Evolutionary conservation across 2,888 invertebrate species (phyloP), one percentile per base, ranked within the genome.

Genomic region (Drosophila hamatofila): DNA sequence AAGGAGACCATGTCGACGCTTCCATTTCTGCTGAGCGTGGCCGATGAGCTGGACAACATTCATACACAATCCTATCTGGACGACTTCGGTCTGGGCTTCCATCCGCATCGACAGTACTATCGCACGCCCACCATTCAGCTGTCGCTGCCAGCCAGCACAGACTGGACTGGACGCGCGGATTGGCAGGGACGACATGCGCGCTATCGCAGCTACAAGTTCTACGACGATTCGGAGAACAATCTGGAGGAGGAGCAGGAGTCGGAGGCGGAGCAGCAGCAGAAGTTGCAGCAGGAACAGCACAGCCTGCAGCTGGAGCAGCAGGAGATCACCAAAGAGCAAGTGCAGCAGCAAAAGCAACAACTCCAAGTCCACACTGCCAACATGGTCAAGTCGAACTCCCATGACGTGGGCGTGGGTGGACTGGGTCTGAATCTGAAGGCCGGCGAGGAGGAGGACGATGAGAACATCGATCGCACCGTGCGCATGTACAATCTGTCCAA

Each of bases 1-100:
- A 79, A 70, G 54, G 69, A 75, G 54, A 88, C 77, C 60, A 92
- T 92, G 92, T 92, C 92, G 82, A 92, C 92, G 75, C 79, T 92
- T 56, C 93, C 93, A 44, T 92, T 93, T 54, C 79, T 93, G 49
- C 75, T 93, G 68, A 92, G 93, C 74, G 91, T 93, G 49, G 92
- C 92, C 75, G 93, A 93, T 70, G 93, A 93, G 88, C 84, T 92
- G 83, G 92, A 93, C 80, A 92, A 92, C 70, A 84, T 93, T 21
- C 91, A 92, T 61, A 91, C 92, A 7, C 92, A 92, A 71, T 91
- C 92, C 33, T 92, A 92, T 64, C 83, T 92, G 90, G 92, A 93
- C 61, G 92, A 92, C 78, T 92, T 93, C 56, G 93, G 93, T 4
- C 81, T 92, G 75, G 93, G 93, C 30, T 92, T 92, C 71, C 92